A percentile compares a stretch with the other conserved stretches of the same genome.
phyloP scores from a whole-genome alignment of 2,113 vertebrate genomes.

The Lepus americanus region DNA sequence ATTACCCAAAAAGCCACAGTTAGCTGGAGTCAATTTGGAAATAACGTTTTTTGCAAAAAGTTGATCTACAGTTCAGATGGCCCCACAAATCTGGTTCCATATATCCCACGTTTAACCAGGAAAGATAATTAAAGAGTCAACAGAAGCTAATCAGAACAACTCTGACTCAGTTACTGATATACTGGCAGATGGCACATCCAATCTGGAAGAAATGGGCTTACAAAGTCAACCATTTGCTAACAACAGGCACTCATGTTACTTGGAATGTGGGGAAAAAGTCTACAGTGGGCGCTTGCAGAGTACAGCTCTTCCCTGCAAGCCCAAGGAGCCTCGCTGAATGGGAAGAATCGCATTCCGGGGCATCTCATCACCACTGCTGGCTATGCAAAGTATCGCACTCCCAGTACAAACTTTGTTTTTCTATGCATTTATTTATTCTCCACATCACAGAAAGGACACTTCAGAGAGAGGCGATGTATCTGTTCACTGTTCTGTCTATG shows the following conservation, averaged over 20 bases:
- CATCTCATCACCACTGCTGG: background rate
- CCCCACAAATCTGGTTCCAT: background rate
- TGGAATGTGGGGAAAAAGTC: background rate
- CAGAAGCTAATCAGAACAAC: background rate
- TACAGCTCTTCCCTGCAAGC: background rate
- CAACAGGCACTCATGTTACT: background rate
- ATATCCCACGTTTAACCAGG: background rate
- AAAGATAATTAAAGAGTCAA: background rate
- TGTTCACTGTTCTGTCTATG: background rate
- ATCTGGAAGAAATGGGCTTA: background rate
- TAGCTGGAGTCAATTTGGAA: background rate
- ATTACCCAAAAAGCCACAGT: background rate
- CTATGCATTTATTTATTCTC: background rate
- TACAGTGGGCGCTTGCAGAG: background rate
- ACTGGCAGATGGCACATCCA: background rate
- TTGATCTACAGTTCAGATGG: background rate
- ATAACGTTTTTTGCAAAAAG: background rate
- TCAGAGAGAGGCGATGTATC: background rate
- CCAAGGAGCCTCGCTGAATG: background rate
- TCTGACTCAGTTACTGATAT: background rate
- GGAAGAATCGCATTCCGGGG: background rate
- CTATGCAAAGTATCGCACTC: background rate
- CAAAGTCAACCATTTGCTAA: background rate
- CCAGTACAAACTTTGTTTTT: background rate
- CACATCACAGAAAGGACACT: background rate